A percentile compares a stretch with the other conserved stretches of the same genome.
phyloP scores from a whole-genome alignment of 92 coral and sea anemone species.

The Ricordea florida region DNA sequence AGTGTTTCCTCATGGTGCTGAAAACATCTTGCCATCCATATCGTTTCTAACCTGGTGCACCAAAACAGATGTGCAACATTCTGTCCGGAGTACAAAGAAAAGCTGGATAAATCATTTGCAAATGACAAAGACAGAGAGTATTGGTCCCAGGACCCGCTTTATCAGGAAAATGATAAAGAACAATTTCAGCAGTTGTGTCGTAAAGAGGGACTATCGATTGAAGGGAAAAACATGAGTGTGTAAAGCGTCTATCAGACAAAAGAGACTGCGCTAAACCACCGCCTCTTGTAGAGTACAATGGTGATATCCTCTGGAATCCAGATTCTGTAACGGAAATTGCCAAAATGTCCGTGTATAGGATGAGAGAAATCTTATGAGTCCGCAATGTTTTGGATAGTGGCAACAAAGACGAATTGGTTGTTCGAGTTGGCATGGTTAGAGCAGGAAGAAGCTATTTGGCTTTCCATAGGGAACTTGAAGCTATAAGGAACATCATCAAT shows the following conservation, averaged over 20 bases:
- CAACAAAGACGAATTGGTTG: constrained; percentile 61
- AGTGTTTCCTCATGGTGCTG: constrained; percentile 25
- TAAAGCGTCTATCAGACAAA: constrained; percentile 29
- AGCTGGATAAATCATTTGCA: constrained; percentile 32
- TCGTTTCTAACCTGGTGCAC: constrained; percentile 66
- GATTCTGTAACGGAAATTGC: constrained; percentile 45
- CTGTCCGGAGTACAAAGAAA: constrained; percentile 28
- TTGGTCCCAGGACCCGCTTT: constrained; percentile 60
- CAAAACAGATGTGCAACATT: constrained; percentile 27
- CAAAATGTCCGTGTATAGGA: constrained; percentile 49
- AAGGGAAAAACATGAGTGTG: constrained; percentile 62
- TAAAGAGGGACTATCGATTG: constrained; percentile 31
- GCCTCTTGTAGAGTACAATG: constrained; percentile 44
- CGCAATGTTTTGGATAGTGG: constrained; percentile 73
- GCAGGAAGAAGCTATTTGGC: constrained; percentile 42
- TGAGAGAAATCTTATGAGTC: constrained; percentile 48
- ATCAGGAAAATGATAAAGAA: constrained; percentile 32
- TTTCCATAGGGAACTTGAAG: constrained; percentile 52
- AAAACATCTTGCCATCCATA: constrained; percentile 21
- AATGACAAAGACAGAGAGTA: constrained; percentile 59
- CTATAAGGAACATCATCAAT: constrained; percentile 20
- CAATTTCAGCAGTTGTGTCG: constrained; percentile 39
- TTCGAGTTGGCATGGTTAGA: constrained; percentile 67
- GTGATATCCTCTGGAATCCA: constrained; percentile 27
- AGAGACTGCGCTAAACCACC: constrained; percentile 38